Percentiles rank a stretch among this genome's conserved stretches.
Evolutionary conservation across 2,888 invertebrate species (phyloP).

Genomic region (Zootermopsis nevadensis): DNA sequence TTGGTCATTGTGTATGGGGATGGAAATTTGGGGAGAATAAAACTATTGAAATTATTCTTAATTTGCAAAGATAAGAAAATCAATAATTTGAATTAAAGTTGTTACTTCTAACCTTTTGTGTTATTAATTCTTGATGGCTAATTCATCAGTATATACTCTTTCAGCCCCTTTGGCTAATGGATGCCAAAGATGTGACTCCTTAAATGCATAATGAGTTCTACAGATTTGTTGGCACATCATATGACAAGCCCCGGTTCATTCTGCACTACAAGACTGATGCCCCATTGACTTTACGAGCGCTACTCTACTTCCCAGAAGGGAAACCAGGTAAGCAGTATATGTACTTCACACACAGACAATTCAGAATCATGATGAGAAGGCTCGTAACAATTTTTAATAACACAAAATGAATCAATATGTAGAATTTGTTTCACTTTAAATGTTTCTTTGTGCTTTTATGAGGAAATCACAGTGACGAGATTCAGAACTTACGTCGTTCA

Average conservation of each 20-base stretch:
- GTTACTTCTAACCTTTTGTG: no score
- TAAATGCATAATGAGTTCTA: slow-evolving; percentile 95
- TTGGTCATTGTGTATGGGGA: no score
- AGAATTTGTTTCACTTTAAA: no score
- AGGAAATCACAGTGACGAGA: no score
- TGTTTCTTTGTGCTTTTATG: no score
- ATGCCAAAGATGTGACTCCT: slow-evolving; percentile 85
- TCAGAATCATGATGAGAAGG: background rate
- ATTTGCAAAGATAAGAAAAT: no score
- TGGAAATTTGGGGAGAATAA: no score
- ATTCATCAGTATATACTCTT: slow-evolving; percentile 53
- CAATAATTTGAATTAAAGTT: background rate
- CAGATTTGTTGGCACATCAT: slow-evolving; percentile 85
- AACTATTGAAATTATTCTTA: no score
- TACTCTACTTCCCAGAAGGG: slow-evolving; percentile 94
- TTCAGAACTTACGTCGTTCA: no score
- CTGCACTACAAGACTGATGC: slow-evolving; percentile 95
- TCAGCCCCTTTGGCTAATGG: slow-evolving; percentile 92
- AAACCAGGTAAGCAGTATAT: slow-evolving; percentile 72
- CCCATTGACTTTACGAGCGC: slow-evolving; percentile 89
- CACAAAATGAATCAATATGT: slow-evolving; percentile 15
- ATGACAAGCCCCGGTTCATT: slow-evolving; percentile 88
- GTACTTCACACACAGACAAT: background rate
- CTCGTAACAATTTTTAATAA: background rate
- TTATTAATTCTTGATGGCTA: background rate